Evolutionary conservation across 2,113 vertebrate species (phyloP), one percentile per base, ranked within the genome.

Genomic region (Thunnus thynnus): DNA sequence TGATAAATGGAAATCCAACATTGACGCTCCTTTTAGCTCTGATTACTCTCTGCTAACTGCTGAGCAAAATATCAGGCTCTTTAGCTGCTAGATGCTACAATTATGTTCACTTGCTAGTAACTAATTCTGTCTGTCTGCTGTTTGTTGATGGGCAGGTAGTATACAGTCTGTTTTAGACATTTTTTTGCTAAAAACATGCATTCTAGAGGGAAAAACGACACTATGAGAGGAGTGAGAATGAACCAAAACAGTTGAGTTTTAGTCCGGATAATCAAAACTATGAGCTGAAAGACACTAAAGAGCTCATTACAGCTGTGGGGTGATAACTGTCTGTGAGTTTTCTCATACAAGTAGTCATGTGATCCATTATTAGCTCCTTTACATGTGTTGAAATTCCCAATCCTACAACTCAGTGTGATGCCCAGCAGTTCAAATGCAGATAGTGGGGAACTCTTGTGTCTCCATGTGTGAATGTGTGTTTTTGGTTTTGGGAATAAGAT

Each of bases 391-490:
- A 11, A 68, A 50, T 16, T 51, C 14, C 16, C 3, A 30, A 3
- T n/a, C 27, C 36, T 50, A 71, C 57, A 51, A 36, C 20, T 51
- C n/a, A 2, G 48, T 66, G 50, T 57, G 36, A 74, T 51, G 62
- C 66, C 55, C 61, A 67, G 66, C 68, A 69, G 56, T 62, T 82
- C 55, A 13, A 64, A 50, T 16, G 14, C 27, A 56, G 12, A 66
- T 72, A 41, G 11, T 13, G 12, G 44, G 20, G 32, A 54, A 51
- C 68, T 65, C 17, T 6, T 5, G 55, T 60, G 50, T 25, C 20
- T 67, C 72, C 10, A 48, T 27, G 68, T 54, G 25, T 66, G 17
- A 63, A 46, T 48, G 60, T 57, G 60, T 60, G 63, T 64, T 46
- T 16, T 47, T 13, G 16, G 20, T 67, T 41, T n/a, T 36, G 7